phyloP scores from a whole-genome alignment of 2,888 invertebrate genomes.

The Thymelicus sylvestris region DNA sequence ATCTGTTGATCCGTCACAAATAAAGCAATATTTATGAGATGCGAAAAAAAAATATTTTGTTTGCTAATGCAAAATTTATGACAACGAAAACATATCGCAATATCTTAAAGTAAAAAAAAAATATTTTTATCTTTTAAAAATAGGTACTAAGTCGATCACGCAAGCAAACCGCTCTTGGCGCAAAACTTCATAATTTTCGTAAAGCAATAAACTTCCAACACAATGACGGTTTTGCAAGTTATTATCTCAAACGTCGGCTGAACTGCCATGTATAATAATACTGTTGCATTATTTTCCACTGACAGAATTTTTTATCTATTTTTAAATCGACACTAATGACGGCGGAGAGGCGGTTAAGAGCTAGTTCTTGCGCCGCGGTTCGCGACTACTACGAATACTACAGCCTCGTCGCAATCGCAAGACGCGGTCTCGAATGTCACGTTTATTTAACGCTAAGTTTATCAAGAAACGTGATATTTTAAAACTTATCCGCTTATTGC shows the following conservation, averaged over 20 bases:
- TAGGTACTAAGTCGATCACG: neutral
- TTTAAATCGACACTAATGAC: slow-evolving; percentile 32
- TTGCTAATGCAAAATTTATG: too few species aligned
- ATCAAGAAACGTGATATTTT: slow-evolving; percentile 45
- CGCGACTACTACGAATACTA: neutral
- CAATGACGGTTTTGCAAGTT: slow-evolving; percentile 29
- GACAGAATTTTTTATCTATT: slow-evolving; percentile 29
- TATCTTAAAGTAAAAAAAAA: neutral
- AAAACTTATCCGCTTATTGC: too few species aligned
- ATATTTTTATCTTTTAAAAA: slow-evolving; percentile 1
- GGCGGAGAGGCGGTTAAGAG: slow-evolving; percentile 17
- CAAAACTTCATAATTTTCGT: slow-evolving; percentile 8
- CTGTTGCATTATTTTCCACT: slow-evolving; percentile 20
- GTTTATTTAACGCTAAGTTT: slow-evolving; percentile 41
- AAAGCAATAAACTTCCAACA: slow-evolving; percentile 19
- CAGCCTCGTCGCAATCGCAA: neutral
- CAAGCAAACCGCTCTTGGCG: neutral
- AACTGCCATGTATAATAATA: slow-evolving; percentile 27
- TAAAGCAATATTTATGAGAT: neutral
- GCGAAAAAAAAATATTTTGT: too few species aligned
- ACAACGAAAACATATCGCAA: neutral
- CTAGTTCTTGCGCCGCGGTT: slow-evolving; percentile 23
- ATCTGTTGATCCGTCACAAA: neutral
- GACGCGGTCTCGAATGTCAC: slow-evolving; percentile 40
- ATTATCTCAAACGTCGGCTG: slow-evolving; percentile 30